These are phyloP conservation scores for Parotocinclus haroldoi DNA, from an alignment of 2,797 vertebrate genomes.

Conservation along the genomic window DNA sequence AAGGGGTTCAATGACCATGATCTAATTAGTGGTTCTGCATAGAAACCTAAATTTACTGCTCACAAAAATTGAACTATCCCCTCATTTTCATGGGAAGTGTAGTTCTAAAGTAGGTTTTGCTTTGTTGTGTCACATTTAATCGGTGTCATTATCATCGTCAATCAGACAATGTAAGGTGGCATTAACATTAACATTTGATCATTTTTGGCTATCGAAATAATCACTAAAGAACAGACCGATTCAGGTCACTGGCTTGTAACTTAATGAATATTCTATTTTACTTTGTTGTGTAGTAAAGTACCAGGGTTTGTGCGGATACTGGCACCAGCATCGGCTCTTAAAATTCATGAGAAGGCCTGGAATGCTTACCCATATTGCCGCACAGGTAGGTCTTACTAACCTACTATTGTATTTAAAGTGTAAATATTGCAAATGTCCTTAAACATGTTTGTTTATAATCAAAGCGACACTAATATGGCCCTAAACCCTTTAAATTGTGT, in stretches of 20 bases:
- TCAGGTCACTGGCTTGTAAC: neutral
- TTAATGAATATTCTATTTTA: neutral
- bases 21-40: too few relatives aligned
- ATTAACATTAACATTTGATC: too few relatives aligned
- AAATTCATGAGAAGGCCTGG: slow-evolving; percentile 94
- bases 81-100: too few relatives aligned
- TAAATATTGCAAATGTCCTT: neutral
- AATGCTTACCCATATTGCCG: slow-evolving; percentile 96
- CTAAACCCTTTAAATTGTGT: slow-evolving; percentile 2
- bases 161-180: too few relatives aligned
- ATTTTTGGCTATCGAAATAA: too few relatives aligned
- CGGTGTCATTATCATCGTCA: too few relatives aligned
- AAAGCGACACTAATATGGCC: neutral
- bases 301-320: slow-evolving; percentile 78
- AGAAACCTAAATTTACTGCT: too few relatives aligned
- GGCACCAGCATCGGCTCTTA: slow-evolving; percentile 84
- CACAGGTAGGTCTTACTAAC: slow-evolving; percentile 76
- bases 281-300: slow-evolving; percentile 82
- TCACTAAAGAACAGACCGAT: too few relatives aligned
- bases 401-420: neutral
- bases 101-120: too few relatives aligned
- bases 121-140: too few relatives aligned
- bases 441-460: neutral
- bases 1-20: too few relatives aligned
- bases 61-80: too few relatives aligned